Percentiles rank a stretch among this genome's conserved stretches.
These are phyloP conservation scores for Opisthograptis luteolata DNA, from an alignment of 2,888 invertebrate species.

Conservation along the genomic window DNA sequence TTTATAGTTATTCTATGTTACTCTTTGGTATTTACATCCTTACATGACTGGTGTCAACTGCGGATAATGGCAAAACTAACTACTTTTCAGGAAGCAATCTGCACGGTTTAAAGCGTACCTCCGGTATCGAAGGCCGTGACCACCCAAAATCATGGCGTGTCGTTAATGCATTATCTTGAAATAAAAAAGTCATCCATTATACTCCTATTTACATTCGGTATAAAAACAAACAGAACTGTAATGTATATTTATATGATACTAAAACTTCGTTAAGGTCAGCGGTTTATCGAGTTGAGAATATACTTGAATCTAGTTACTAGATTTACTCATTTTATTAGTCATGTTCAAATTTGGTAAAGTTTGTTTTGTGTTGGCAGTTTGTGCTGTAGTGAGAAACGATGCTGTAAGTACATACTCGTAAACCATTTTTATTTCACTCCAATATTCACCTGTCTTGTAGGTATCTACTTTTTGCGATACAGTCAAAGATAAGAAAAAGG, in stretches of 20 bases:
- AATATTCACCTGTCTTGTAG: too few species aligned
- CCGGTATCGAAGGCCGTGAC: conserved; percentile 43
- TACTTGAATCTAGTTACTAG: not conserved
- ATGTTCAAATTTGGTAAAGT: conserved; percentile 32
- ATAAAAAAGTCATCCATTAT: conserved; percentile 28
- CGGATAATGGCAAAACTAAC: conserved; percentile 22
- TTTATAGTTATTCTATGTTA: not conserved
- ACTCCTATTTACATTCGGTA: conserved; percentile 21
- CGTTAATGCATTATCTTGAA: conserved; percentile 29
- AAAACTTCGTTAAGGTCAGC: conserved; percentile 9
- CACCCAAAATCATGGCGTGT: conserved; percentile 26
- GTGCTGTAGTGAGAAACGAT: conserved; percentile 27
- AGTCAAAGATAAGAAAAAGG: too few species aligned
- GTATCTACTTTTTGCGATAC: too few species aligned
- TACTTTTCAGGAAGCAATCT: conserved; percentile 27
- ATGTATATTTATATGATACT: conserved; percentile 20
- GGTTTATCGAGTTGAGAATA: not conserved
- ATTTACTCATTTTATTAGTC: not conserved
- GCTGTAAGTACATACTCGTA: conserved; percentile 43
- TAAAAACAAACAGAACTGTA: conserved; percentile 24
- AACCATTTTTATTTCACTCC: not conserved
- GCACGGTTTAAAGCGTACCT: conserved; percentile 37
- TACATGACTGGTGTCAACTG: conserved; percentile 3
- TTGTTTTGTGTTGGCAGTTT: conserved; percentile 29
- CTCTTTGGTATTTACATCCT: not conserved